Evolutionary conservation across 1,140 invertebrate genomes (phyloP), one percentile per base, ranked within the genome.

Genomic region (Brachionus rotundiformis): DNA sequence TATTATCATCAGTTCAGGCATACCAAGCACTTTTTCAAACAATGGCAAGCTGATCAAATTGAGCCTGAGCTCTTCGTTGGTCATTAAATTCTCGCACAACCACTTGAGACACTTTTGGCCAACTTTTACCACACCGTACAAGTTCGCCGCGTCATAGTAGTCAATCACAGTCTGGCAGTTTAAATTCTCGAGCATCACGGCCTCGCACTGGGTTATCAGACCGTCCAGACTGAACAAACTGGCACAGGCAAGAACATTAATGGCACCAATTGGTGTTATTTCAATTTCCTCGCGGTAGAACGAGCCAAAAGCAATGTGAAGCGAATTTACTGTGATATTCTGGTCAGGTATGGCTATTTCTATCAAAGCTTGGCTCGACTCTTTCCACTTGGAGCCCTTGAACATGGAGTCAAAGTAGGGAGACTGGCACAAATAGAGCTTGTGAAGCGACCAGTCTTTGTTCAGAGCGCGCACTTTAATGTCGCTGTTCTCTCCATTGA

Each of bases 371-470:
- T 93, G 90, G 73, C 90, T 90, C 3, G 92, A 89, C 87, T 94
- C 93, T 84, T 90, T 90, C 93, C 93, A 94, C 10, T 79, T 79
- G 10, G 91, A 90, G 5, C 93, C 93, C 85, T 91, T 92, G 87
- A 94, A 94, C 93, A 94, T 94, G 85, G 92, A 93, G 11, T 90
- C 90, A 88, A 94, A 94, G 85, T 93, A 94, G 2, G 92, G 92
- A 84, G 92, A 93, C 90, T 94, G 86, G 84, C 90, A 91, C 44
- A 93, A 88, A 86, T 93, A 93, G 23, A 93, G 90, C 89, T 93
- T 93, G 85, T 94, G 93, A 23, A 94, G 87, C 84, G 91, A 90
- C 92, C 93, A 94, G 83, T 92, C 90, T 86, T 90, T 91, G 36
- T 91, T 92, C 44, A 93, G 85, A 83, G 93, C 92, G 82, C 90